Evolutionary conservation across 2,888 invertebrate species (phyloP), one percentile per base, ranked within the genome.

Genomic region (Prenolepis imparis): DNA sequence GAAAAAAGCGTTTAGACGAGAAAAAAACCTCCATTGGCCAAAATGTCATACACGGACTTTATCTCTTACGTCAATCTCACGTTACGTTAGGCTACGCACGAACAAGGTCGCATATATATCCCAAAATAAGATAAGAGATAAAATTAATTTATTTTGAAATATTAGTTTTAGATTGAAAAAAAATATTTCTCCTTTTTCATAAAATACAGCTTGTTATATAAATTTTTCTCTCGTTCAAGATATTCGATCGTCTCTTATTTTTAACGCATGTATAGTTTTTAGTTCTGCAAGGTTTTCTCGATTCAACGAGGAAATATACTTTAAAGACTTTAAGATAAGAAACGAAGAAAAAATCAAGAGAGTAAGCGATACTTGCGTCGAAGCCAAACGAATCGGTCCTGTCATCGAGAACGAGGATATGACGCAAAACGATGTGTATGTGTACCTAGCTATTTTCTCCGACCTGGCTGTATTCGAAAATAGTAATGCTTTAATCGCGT

Each of bases 381-480:
- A 32, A 74, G 32, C 11, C 61, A 63, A 74, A 63, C 63, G 28
- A 44, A 44, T 61, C 9, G 59, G 12, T 57, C 24, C 39, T 73
- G 24, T 73, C 72, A 39, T 73, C 39, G 39, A 41, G n/a, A 28
- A 73, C 66, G 81, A 82, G 83, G 61, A 48, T 55, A 44, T 85
- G 82, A 85, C 73, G 82, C 73, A 75, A 74, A 36, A 36, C 36
- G 36, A 36, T 5, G 15, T 12, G 41, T 44, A n/a, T n/a, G 48
- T 52, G 6, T 48, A 8, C 82, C 39, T 41, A 61, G 84, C 77
- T 87, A 85, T 82, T 87, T 87, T 83, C 84, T 86, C 48, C 44
- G 32, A 18, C 83, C 18, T 44, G 44, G 32, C 24, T 52, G 48
- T 66, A 57, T 5, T 81, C 48, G 32, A 70, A 81, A 81, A 78